phyloP scores from a whole-genome alignment of 2,888 invertebrate genomes.

The Bhutanitis thaidina region DNA sequence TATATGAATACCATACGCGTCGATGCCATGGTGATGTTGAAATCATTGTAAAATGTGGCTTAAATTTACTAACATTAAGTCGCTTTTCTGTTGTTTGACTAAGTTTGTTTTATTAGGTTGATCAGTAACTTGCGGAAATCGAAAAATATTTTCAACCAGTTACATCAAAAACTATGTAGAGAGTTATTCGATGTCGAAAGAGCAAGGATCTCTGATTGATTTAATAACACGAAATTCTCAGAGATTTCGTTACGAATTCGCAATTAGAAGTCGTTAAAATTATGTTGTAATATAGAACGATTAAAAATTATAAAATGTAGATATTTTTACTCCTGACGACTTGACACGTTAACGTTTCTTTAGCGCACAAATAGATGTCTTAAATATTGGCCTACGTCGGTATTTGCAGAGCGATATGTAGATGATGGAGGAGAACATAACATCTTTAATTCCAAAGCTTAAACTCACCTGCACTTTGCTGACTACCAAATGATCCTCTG shows the following conservation, averaged over 20 bases:
- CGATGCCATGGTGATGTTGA: conserved; percentile 1
- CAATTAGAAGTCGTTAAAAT: conserved; percentile 1
- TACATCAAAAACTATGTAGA: conserved; percentile 11
- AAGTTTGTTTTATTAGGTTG: not conserved
- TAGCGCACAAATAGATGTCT: too few species aligned
- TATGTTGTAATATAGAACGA: not conserved
- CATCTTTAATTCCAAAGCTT: too few species aligned
- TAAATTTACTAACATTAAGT: not conserved
- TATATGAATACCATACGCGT: conserved; percentile 12
- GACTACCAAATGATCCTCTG: too few species aligned
- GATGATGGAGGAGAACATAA: too few species aligned
- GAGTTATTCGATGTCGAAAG: conserved; percentile 8
- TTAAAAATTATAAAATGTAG: too few species aligned
- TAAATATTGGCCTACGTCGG: too few species aligned
- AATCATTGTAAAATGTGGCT: not conserved
- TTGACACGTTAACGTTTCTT: too few species aligned
- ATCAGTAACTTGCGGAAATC: conserved; percentile 14
- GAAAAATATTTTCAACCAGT: conserved; percentile 14
- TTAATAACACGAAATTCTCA: conserved; percentile 8
- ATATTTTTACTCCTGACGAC: too few species aligned
- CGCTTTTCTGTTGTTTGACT: not conserved
- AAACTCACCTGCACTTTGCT: too few species aligned
- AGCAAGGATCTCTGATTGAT: conserved; percentile 18
- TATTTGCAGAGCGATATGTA: too few species aligned
- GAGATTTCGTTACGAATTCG: not conserved